A percentile compares a stretch with the other conserved stretches of the same genome.
Evolutionary conservation across 2,888 invertebrate species (phyloP).

Genomic region (Chelonus formosanus): DNA sequence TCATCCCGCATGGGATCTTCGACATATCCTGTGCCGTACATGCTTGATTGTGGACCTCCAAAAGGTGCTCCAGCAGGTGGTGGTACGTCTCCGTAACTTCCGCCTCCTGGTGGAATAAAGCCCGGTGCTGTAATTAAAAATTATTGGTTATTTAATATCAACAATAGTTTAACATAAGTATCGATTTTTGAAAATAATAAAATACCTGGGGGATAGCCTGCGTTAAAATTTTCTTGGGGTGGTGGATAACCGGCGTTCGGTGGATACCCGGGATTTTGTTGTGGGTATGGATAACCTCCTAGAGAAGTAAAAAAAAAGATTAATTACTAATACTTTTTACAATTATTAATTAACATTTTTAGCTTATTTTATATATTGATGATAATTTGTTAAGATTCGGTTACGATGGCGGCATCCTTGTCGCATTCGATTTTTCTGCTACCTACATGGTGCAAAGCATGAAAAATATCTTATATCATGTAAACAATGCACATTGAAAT

Average conservation of each 20-base stretch:
- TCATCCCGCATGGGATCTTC: slow-evolving; percentile 69
- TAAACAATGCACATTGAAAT: too few relatives aligned
- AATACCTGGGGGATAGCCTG: slow-evolving; percentile 42
- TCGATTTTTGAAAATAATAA: too few relatives aligned
- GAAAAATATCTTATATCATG: too few relatives aligned
- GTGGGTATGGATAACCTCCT: slow-evolving; percentile 27
- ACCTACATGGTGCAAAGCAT: too few relatives aligned
- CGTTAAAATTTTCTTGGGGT: slow-evolving; percentile 38
- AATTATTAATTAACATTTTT: not conserved
- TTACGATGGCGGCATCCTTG: too few relatives aligned
- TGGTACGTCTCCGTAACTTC: slow-evolving; percentile 40
- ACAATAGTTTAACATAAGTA: too few relatives aligned
- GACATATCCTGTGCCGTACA: slow-evolving; percentile 55
- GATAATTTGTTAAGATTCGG: too few relatives aligned
- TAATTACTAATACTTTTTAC: slow-evolving; percentile 29
- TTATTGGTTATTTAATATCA: too few relatives aligned
- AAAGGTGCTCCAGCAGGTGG: slow-evolving; percentile 46
- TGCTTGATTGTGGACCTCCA: slow-evolving; percentile 50
- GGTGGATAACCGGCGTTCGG: slow-evolving; percentile 40
- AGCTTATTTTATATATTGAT: too few relatives aligned
- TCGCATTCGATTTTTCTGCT: too few relatives aligned
- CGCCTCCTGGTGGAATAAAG: slow-evolving; percentile 40
- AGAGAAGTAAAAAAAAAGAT: slow-evolving; percentile 24
- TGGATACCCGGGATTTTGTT: slow-evolving; percentile 32
- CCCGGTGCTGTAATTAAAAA: slow-evolving; percentile 21